Evolutionary conservation across 2,113 vertebrate species (phyloP).

Genomic region (Percopsis transmontana): DNA sequence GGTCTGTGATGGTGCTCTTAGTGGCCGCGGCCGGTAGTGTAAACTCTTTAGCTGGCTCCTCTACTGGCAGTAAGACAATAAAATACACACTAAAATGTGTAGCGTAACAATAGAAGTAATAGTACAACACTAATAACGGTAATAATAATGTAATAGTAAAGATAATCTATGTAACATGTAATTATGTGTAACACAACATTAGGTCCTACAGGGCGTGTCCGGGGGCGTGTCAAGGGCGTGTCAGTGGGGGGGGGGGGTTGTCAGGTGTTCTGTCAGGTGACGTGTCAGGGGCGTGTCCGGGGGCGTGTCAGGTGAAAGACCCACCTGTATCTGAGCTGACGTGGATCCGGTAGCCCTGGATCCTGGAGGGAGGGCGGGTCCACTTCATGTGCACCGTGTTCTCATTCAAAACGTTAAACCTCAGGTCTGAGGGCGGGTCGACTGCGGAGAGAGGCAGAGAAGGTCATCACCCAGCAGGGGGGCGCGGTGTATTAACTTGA

Average conservation of each 20-base stretch:
- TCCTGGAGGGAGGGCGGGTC: slow-evolving; percentile 81
- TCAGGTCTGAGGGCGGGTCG: slow-evolving; percentile 90
- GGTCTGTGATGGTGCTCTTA: slow-evolving; percentile 85
- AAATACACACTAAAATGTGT: slow-evolving; percentile 11
- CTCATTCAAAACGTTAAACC: slow-evolving; percentile 96
- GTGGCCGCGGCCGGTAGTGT: slow-evolving; percentile 83
- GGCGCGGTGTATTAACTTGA: slow-evolving; percentile 24
- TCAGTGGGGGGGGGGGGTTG: slow-evolving; percentile 14
- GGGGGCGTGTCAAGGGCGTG: too few relatives aligned
- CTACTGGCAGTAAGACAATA: slow-evolving; percentile 71
- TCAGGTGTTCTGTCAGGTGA: slow-evolving; percentile 6
- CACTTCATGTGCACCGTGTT: slow-evolving; percentile 94
- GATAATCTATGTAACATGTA: too few relatives aligned
- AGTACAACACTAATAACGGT: too few relatives aligned
- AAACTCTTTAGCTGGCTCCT: slow-evolving; percentile 85
- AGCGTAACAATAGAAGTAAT: too few relatives aligned
- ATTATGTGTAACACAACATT: too few relatives aligned
- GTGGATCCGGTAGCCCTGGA: slow-evolving; percentile 90
- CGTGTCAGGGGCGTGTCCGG: neutral
- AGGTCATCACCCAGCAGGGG: slow-evolving; percentile 62
- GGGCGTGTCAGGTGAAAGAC: slow-evolving; percentile 46
- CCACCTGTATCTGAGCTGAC: slow-evolving; percentile 88
- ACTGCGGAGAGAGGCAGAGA: slow-evolving; percentile 80
- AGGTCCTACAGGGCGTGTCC: too few relatives aligned
- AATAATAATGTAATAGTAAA: too few relatives aligned